A percentile compares a stretch with the other conserved stretches of the same genome.
These are phyloP conservation scores for Drosophila arizonae DNA, from an alignment of 1,140 invertebrate species.

Conservation along the genomic window DNA sequence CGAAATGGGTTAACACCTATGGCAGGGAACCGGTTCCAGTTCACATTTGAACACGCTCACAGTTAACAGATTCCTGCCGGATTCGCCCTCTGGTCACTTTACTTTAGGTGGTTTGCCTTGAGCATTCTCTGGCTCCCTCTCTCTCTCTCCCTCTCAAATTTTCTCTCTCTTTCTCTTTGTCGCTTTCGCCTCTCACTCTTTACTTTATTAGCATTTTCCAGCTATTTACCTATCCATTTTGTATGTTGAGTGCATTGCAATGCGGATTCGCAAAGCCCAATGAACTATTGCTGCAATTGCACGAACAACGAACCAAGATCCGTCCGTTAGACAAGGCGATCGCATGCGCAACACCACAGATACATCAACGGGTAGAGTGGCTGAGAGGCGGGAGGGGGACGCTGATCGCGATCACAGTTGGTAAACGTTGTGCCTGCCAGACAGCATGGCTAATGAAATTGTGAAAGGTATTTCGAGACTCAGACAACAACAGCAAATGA, in stretches of 20 bases:
- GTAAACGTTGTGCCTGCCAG: not conserved
- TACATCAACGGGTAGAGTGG: too few species aligned
- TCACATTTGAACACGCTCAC: constrained; percentile 7
- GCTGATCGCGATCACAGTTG: too few species aligned
- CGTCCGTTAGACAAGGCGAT: constrained; percentile 27
- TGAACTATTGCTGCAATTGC: constrained; percentile 74
- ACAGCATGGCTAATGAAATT: constrained; percentile 64
- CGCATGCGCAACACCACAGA: constrained; percentile 46
- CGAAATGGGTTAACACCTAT: constrained; percentile 79
- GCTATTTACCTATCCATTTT: constrained; percentile 10
- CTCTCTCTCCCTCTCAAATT: constrained; percentile 8
- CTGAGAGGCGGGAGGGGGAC: too few species aligned
- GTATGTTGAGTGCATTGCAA: constrained; percentile 54
- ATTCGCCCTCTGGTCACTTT: constrained; percentile 27
- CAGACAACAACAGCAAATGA: constrained; percentile 52
- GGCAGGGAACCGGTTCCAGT: constrained; percentile 58
- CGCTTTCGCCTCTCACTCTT: constrained; percentile 19
- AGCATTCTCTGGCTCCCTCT: constrained; percentile 14
- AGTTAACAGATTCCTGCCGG: constrained; percentile 48
- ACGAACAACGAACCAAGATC: constrained; percentile 32
- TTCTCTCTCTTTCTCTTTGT: not conserved
- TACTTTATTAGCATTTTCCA: constrained; percentile 1
- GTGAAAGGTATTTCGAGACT: constrained; percentile 74
- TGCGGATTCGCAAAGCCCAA: constrained; percentile 79
- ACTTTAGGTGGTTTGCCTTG: constrained; percentile 68